Conservation (phyloP, 2,113 vertebrate species). For the Proteles cristata region DNA sequence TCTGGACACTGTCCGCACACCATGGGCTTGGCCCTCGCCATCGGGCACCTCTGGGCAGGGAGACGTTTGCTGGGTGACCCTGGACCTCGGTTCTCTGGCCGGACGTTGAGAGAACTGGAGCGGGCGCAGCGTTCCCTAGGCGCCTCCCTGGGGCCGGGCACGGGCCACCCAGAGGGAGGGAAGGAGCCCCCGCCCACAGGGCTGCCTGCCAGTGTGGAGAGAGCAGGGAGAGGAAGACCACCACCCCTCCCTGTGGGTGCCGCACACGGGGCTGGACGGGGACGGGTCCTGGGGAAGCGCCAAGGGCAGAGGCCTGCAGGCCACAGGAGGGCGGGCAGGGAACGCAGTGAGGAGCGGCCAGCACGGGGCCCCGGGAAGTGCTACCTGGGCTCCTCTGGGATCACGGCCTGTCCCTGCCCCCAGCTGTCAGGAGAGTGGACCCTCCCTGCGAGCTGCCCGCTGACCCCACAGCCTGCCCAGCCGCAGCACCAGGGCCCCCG, state of each 20-base stretch:
- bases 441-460: not conserved
- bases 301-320: rapidly evolving
- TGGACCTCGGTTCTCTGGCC: not conserved
- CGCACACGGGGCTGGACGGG: not conserved
- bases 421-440: not conserved
- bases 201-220: rapidly evolving
- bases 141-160: not conserved
- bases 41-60: not conserved
- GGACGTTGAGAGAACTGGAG: rapidly evolving
- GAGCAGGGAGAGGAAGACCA: no score
- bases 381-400: not conserved
- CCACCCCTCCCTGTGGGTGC: not conserved
- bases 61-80: rapidly evolving
- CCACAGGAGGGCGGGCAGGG: not conserved
- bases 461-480: not conserved
- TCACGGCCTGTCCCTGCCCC: not conserved
- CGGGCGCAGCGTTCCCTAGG: not conserved
- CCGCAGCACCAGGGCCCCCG: not conserved
- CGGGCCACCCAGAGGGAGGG: rapidly evolving
- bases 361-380: not conserved
- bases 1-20: rapidly evolving
- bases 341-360: no score
- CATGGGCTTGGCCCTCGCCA: not conserved
- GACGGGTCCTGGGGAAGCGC: not conserved
- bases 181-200: not conserved